These are phyloP conservation scores for Acronicta alni DNA, from an alignment of 2,888 invertebrate genomes.

Conservation along the genomic window DNA sequence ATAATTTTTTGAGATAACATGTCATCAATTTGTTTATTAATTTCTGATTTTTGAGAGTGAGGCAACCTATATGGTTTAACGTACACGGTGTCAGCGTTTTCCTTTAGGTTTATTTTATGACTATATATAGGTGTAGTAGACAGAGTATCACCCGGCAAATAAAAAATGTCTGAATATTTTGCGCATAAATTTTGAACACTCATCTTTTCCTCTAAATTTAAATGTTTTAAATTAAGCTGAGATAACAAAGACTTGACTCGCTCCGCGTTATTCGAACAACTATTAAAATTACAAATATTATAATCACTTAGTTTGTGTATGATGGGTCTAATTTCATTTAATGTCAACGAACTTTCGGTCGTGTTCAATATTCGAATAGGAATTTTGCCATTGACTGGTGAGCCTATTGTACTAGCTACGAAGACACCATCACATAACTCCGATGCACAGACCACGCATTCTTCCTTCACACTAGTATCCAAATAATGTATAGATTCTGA, in stretches of 20 bases:
- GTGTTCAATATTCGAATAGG: constrained; percentile 8
- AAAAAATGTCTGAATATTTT: constrained; percentile 8
- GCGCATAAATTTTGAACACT: neutral
- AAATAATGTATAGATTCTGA: too few species aligned
- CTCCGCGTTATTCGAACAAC: too few species aligned
- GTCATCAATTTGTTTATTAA: constrained; percentile 5
- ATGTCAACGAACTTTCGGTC: constrained; percentile 5
- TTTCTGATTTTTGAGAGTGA: neutral
- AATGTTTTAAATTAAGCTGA: neutral
- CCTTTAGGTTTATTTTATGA: constrained; percentile 6
- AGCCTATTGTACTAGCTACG: too few species aligned
- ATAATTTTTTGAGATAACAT: constrained; percentile 1
- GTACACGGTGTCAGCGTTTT: neutral
- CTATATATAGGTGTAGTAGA: neutral
- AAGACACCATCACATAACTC: too few species aligned
- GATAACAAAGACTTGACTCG: too few species aligned
- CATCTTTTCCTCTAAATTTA: neutral
- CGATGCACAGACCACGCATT: too few species aligned
- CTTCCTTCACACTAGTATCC: too few species aligned
- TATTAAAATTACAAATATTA: too few species aligned
- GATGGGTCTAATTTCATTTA: constrained; percentile 4
- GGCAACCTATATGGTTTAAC: constrained; percentile 7
- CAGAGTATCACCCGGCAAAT: constrained; percentile 2
- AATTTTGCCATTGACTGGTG: neutral
- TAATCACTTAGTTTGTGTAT: constrained; percentile 1